Base-by-base conservation (phyloP, 2,888 invertebrate genomes). In the Coremacera marginata region DNA sequence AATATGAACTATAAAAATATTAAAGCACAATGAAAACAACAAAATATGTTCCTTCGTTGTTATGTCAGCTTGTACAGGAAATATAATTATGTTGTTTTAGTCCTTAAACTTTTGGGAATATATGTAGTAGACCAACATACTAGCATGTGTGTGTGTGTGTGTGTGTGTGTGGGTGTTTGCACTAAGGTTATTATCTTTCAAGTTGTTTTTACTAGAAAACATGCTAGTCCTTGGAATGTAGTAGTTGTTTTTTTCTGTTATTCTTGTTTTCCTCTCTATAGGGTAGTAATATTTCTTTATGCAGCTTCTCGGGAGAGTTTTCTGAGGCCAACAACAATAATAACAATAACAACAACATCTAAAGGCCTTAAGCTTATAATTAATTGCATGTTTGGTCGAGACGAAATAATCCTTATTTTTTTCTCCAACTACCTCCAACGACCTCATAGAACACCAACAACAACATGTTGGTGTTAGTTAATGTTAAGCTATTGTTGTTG, bases 331-430 rank as follows among this genome's bases (percentile, higher is more conserved):
- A 4, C 34, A 34, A 16, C 37, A 68, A 19, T 27, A 31, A 70
- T 84, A 82, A 81, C 78, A 75, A 74, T 52, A 74, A 62, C 22
- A 72, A 72, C 57, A 77, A 68, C 60, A 49, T 27, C 5, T 19
- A 63, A 83, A 86, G 87, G 88, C 88, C 86, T 88, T 88, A 88
- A 88, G 88, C 88, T 88, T 85, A 86, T 88, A 88, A 88, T 88
- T 88, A 88, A 88, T 88, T 88, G 88, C 87, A 86, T 88, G 88
- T 87, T 88, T 85, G 88, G 88, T 88, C 84, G 88, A 88, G 87
- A 87, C 88, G 88, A 88, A 88, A 86, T 87, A 87, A 87, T 87
- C 88, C 87, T 86, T 87, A n/a, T n/a, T n/a, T 86, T 84, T 85
- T 83, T 55, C 65, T 63, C 74, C 34, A 62, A 34, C 65, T 19